phyloP scores from a whole-genome alignment of 2,113 vertebrate species.

The Notiomystis cincta region DNA sequence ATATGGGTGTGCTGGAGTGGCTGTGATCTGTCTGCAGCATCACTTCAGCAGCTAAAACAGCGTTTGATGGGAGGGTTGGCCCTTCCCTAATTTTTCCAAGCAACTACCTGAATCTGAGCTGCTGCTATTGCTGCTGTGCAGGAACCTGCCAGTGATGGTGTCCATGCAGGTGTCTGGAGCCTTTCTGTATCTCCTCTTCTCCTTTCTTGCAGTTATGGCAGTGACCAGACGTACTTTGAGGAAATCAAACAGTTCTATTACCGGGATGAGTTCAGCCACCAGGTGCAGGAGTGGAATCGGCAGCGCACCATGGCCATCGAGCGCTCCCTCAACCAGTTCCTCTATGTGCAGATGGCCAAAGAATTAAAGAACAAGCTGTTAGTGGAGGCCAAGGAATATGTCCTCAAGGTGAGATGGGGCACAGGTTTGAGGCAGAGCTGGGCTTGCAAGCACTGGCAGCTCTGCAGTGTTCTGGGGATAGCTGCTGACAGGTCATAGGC shows the following conservation, averaged over 20 bases:
- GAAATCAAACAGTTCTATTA: conserved; percentile 99
- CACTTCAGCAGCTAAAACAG: background rate
- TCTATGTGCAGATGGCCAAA: conserved; percentile 96
- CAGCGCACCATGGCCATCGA: conserved; percentile 95
- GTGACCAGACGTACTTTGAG: conserved; percentile 94
- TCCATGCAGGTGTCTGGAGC: background rate
- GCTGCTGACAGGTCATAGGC: background rate
- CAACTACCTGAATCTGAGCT: background rate
- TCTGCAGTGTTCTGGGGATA: background rate
- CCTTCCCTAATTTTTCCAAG: background rate
- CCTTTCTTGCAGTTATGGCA: conserved; percentile 80
- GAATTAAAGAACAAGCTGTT: conserved; percentile 96
- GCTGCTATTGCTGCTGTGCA: background rate
- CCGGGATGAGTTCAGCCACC: conserved; percentile 98
- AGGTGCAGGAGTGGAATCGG: conserved; percentile 98
- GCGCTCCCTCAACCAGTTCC: conserved; percentile 89
- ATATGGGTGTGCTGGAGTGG: background rate
- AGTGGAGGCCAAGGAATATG: conserved; percentile 93
- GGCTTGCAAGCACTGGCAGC: background rate
- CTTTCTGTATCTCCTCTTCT: background rate
- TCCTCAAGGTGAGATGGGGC: conserved; percentile 82
- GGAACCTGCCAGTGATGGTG: background rate
- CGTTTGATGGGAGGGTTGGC: background rate
- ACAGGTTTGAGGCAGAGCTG: background rate
- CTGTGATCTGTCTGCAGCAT: background rate